A percentile compares a stretch with the other conserved stretches of the same genome.
Conservation (phyloP, 2,113 vertebrate genomes). For the Otus sunia region DNA sequence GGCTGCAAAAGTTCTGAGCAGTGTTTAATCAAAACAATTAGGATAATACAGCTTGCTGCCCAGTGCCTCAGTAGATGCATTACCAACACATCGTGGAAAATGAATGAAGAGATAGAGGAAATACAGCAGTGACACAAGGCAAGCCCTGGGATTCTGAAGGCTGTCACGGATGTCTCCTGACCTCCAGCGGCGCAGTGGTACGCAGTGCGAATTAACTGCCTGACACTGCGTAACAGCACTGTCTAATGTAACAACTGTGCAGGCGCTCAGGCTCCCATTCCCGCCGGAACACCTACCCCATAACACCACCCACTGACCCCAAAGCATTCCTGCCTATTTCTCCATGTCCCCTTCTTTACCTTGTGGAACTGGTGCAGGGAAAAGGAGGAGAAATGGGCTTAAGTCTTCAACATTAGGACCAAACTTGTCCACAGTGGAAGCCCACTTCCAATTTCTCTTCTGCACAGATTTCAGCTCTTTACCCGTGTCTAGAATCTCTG, state of each 20-base stretch:
- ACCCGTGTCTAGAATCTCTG: neutral
- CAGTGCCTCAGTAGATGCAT: neutral
- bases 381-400: neutral
- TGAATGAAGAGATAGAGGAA: neutral
- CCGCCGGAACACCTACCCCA: accelerated
- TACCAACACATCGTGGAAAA: neutral
- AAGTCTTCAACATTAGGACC: neutral
- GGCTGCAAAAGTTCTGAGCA: neutral
- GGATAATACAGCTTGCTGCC: neutral
- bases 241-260: accelerated
- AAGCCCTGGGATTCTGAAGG: neutral
- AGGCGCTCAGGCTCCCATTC: neutral
- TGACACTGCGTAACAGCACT: neutral
- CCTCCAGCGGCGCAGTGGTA: accelerated
- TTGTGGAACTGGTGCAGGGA: neutral
- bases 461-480: neutral
- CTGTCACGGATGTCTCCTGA: neutral
- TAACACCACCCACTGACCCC: neutral
- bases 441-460: neutral
- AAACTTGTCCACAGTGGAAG: neutral
- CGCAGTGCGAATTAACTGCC: accelerated
- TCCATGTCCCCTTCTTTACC: neutral
- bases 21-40: neutral
- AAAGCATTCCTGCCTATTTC: neutral
- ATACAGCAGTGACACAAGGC: neutral